Conservation (phyloP, 2,888 invertebrate species). For the Eucriotettix oculatus region DNA sequence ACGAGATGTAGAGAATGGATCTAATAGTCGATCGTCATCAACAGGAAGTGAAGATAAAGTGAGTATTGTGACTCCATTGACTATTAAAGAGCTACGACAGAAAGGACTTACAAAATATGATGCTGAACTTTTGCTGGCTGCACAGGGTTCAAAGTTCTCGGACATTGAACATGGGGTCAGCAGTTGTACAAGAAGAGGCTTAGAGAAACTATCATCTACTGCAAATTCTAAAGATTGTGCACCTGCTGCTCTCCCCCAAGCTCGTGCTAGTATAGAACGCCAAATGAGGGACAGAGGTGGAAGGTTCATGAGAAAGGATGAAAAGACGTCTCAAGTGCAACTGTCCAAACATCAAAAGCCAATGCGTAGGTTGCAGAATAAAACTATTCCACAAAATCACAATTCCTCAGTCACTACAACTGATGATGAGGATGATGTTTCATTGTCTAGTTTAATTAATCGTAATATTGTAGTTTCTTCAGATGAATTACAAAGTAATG, state of each 20-base stretch:
- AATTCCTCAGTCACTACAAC: not conserved
- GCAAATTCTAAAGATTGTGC: not conserved
- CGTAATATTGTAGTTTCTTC: not conserved
- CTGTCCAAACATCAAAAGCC: not conserved
- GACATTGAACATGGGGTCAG: slow-evolving; percentile 30
- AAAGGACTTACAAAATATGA: slow-evolving; percentile 79
- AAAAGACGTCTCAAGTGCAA: not conserved
- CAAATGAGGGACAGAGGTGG: slow-evolving; percentile 3
- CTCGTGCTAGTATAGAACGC: not conserved
- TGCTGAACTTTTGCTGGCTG: slow-evolving; percentile 71
- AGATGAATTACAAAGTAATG: slow-evolving; percentile 27
- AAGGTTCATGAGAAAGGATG: slow-evolving; percentile 13
- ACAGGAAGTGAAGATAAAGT: slow-evolving; percentile 21
- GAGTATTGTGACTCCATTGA: slow-evolving; percentile 47
- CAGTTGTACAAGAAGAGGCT: slow-evolving; percentile 5
- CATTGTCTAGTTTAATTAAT: slow-evolving; percentile 7
- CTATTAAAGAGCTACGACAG: slow-evolving; percentile 68
- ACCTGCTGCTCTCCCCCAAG: not conserved
- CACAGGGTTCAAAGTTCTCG: slow-evolving; percentile 57
- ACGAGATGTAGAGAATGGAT: slow-evolving; percentile 5
- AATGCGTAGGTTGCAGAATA: not conserved
- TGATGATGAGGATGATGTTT: slow-evolving; percentile 12
- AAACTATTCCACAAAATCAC: not conserved
- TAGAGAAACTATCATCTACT: slow-evolving; percentile 8
- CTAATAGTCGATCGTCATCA: slow-evolving; percentile 10